Evolutionary conservation across 2,113 vertebrate genomes (phyloP).

Genomic region (Dermatemys mawii): DNA sequence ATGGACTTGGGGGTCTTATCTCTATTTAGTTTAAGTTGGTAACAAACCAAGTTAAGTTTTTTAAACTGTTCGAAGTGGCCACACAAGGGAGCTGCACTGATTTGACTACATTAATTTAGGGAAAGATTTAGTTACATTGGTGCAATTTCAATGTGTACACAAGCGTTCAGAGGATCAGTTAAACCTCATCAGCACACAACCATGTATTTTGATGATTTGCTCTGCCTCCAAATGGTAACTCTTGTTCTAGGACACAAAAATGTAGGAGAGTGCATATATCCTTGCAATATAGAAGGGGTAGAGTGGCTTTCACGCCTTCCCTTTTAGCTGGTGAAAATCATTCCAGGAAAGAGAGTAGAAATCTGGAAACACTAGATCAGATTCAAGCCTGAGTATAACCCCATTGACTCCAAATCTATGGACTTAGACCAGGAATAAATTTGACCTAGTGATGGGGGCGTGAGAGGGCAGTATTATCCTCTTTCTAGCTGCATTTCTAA

Average conservation of each 20-base stretch:
- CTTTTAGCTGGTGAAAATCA: not conserved
- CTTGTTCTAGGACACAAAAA: not conserved
- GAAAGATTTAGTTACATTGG: not conserved
- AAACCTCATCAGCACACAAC: not conserved
- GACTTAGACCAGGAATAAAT: not conserved
- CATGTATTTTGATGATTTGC: not conserved
- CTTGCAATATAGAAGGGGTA: not conserved
- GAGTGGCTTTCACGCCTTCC: rapidly evolving
- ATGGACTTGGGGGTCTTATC: not conserved
- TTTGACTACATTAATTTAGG: constrained; percentile 4
- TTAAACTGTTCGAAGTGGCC: not conserved
- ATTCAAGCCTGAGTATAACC: not conserved
- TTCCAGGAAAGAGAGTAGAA: not conserved
- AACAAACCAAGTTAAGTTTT: not conserved
- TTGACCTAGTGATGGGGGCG: not conserved
- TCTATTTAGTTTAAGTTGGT: not conserved
- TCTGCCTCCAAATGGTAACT: not conserved
- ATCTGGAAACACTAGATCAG: not conserved
- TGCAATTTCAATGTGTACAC: not conserved
- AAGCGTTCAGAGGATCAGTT: not conserved
- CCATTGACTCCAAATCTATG: not conserved
- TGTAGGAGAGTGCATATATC: not conserved
- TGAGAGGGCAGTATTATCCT: not conserved
- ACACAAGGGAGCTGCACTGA: not conserved
- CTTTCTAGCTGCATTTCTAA: not conserved